Evolutionary conservation across 2,888 invertebrate species (phyloP).

Genomic region (Blomia tropicalis): DNA sequence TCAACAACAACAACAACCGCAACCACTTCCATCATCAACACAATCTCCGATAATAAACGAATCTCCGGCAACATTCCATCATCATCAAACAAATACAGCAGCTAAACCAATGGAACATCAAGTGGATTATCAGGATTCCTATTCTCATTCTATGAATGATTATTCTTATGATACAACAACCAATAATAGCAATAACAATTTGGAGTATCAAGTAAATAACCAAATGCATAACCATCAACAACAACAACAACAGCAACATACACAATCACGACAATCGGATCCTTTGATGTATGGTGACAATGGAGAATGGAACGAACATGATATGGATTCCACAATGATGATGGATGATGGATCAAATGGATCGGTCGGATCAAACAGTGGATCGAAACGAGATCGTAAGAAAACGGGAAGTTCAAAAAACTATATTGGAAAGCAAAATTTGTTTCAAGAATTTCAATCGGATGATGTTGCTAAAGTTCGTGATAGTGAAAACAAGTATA

Average conservation of each 20-base stretch:
- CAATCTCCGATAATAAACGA: background rate
- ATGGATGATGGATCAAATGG: constrained; percentile 3
- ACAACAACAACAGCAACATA: background rate
- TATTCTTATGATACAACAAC: background rate
- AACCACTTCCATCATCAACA: background rate
- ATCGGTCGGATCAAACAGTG: background rate
- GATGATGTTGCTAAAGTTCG: constrained; percentile 15
- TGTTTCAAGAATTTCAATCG: constrained; percentile 13
- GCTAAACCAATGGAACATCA: background rate
- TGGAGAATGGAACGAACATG: background rate
- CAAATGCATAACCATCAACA: background rate
- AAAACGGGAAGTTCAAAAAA: constrained; percentile 8
- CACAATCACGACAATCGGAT: background rate
- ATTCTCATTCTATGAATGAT: background rate
- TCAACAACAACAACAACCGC: background rate
- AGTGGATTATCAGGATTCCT: background rate
- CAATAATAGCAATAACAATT: background rate
- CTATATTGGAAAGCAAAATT: constrained; percentile 11
- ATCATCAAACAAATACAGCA: background rate
- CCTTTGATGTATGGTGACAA: background rate
- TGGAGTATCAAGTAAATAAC: background rate
- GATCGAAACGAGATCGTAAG: background rate
- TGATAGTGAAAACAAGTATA: constrained; percentile 9
- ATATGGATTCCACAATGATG: background rate
- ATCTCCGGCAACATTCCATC: no score